Evolutionary conservation across 2,888 invertebrate species (phyloP).

Genomic region (Atherix ibis): DNA sequence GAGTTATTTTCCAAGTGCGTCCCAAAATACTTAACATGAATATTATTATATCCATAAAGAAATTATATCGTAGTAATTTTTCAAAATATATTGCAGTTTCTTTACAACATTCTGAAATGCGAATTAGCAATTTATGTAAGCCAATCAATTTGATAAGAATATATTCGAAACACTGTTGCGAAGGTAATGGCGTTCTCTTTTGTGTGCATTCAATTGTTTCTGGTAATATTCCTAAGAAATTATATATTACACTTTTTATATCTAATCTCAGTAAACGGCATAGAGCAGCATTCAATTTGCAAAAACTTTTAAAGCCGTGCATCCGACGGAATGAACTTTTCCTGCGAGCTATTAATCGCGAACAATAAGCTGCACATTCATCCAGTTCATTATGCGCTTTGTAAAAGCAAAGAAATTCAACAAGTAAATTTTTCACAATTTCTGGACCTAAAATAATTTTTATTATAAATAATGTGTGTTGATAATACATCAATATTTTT

Average conservation of each 20-base stretch:
- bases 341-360: conserved; percentile 25
- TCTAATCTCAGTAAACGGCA: conserved; percentile 23
- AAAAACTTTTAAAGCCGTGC: conserved; percentile 23
- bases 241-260: conserved; percentile 19
- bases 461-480: too few species aligned
- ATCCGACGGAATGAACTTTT: conserved; percentile 26
- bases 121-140: conserved; percentile 18
- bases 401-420: conserved; percentile 13
- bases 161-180: conserved; percentile 20
- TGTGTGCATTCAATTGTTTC: conserved; percentile 16
- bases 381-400: conserved; percentile 14
- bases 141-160: conserved; percentile 20
- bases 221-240: conserved; percentile 21
- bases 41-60: conserved; percentile 23
- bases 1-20: conserved; percentile 19
- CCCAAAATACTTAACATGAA: conserved; percentile 22
- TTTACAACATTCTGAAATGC: conserved; percentile 21
- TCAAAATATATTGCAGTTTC: conserved; percentile 21
- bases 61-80: conserved; percentile 20
- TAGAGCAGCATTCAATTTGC: conserved; percentile 24
- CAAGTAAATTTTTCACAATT: too few species aligned
- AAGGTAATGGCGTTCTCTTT: conserved; percentile 18
- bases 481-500: too few species aligned
- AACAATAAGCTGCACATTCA: conserved; percentile 23
- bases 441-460: too few species aligned